Percentiles rank a stretch among this genome's conserved stretches.
phyloP scores from a whole-genome alignment of 64 coral and sea anemone species.

The Catalaphyllia jardinei region DNA sequence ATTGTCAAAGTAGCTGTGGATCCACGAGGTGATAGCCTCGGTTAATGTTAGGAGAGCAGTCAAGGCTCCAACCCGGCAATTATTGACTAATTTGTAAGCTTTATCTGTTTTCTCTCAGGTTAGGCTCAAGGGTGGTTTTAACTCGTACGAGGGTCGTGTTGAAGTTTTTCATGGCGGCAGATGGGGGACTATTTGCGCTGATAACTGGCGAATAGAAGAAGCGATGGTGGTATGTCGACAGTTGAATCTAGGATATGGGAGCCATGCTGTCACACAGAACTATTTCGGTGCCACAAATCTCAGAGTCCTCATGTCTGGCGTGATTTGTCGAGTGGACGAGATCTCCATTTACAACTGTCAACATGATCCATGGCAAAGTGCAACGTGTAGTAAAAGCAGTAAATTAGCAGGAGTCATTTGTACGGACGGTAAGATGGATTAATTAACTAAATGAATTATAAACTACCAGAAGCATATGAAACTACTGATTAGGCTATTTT shows the following conservation, averaged over 20 bases:
- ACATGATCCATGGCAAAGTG: conserved; percentile 17
- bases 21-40: too few species aligned
- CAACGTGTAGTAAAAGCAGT: conserved; percentile 21
- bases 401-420: conserved; percentile 74
- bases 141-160: conserved; percentile 62
- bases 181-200: conserved; percentile 84
- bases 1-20: too few species aligned
- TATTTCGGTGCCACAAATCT: conserved; percentile 51
- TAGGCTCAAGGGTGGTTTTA: conserved; percentile 54
- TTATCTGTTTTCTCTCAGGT: conserved; percentile 34
- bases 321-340: conserved; percentile 45
- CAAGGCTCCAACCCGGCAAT: too few species aligned
- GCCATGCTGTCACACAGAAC: conserved; percentile 41
- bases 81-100: neutral
- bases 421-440: conserved; percentile 40
- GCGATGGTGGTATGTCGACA: conserved; percentile 77
- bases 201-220: conserved; percentile 60
- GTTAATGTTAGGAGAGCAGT: too few species aligned
- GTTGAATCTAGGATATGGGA: conserved; percentile 70
- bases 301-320: conserved; percentile 42
- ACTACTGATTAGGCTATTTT: too few species aligned
- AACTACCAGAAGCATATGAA: too few species aligned
- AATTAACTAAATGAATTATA: neutral
- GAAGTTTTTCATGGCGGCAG: conserved; percentile 52
- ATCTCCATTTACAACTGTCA: conserved; percentile 58